These are phyloP conservation scores for Danio jaintianensis DNA, from an alignment of 2,797 vertebrate species.

Conservation along the genomic window DNA sequence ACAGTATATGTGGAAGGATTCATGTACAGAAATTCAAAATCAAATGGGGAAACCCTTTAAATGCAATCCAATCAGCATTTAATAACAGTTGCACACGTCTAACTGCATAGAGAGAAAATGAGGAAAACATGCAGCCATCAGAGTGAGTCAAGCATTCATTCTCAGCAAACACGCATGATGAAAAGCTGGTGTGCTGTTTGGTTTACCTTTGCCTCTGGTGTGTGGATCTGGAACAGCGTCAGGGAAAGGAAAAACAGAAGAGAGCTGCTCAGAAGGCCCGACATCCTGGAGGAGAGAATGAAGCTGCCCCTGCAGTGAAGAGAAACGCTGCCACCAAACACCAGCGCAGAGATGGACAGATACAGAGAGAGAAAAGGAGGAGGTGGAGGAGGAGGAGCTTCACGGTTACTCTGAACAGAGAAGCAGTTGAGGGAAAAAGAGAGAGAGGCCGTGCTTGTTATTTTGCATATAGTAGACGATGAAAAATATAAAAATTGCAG, in stretches of 20 bases:
- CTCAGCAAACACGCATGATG: background rate
- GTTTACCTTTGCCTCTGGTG: constrained; percentile 67
- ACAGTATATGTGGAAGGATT: background rate
- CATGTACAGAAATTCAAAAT: background rate
- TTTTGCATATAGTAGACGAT: background rate
- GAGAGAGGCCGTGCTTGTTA: background rate
- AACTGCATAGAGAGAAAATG: background rate
- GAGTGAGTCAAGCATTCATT: background rate
- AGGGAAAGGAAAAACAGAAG: constrained; percentile 58
- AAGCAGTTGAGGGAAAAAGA: background rate
- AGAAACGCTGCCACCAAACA: constrained; percentile 54
- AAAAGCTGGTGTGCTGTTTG: background rate
- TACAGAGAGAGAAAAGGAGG: constrained; percentile 11
- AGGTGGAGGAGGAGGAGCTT: constrained; percentile 24
- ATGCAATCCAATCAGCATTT: background rate
- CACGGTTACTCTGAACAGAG: constrained; percentile 43
- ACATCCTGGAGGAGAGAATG: constrained; percentile 71
- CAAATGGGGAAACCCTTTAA: background rate
- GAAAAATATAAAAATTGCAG: too few species aligned
- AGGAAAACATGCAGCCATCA: background rate
- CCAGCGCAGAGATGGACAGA: constrained; percentile 40
- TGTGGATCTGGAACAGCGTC: constrained; percentile 53
- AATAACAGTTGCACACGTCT: background rate
- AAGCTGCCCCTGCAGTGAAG: constrained; percentile 65
- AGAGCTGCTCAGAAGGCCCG: constrained; percentile 67